Conservation (phyloP, 2,113 vertebrate genomes). For the Xerus inauris region DNA sequence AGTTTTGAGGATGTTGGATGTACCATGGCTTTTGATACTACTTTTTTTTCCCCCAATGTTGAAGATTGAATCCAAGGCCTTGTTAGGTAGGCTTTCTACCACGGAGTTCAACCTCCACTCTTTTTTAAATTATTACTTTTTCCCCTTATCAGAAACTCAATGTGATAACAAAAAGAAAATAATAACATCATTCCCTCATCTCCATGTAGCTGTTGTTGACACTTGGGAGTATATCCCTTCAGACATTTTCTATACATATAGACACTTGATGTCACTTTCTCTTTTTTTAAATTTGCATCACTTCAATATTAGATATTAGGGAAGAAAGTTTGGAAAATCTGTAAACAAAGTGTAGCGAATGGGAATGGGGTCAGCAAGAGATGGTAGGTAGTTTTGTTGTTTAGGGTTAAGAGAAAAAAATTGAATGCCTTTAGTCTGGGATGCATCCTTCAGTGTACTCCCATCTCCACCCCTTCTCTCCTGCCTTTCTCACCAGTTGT, state of each 20-base stretch:
- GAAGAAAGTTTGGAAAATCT: constrained; percentile 28
- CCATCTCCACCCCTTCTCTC: background rate
- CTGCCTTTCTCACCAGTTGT: background rate
- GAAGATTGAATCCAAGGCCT: background rate
- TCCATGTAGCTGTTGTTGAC: background rate
- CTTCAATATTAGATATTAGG: background rate
- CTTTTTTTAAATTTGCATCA: background rate
- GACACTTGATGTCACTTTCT: background rate
- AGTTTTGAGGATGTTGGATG: background rate
- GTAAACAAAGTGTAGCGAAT: background rate
- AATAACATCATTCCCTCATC: background rate
- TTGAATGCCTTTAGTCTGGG: background rate
- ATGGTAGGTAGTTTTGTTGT: background rate
- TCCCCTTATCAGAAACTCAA: constrained; percentile 7
- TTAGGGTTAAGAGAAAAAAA: background rate
- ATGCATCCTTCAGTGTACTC: background rate
- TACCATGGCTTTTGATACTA: too few species aligned
- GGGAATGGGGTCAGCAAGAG: background rate
- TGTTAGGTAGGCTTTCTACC: background rate
- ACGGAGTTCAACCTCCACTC: background rate
- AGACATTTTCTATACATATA: background rate
- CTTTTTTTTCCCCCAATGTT: too few species aligned
- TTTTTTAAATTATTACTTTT: background rate
- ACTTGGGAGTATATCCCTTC: background rate
- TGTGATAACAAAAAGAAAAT: constrained; percentile 8